Base-by-base conservation (phyloP, 2,113 vertebrate genomes). In the Scomber japonicus region DNA sequence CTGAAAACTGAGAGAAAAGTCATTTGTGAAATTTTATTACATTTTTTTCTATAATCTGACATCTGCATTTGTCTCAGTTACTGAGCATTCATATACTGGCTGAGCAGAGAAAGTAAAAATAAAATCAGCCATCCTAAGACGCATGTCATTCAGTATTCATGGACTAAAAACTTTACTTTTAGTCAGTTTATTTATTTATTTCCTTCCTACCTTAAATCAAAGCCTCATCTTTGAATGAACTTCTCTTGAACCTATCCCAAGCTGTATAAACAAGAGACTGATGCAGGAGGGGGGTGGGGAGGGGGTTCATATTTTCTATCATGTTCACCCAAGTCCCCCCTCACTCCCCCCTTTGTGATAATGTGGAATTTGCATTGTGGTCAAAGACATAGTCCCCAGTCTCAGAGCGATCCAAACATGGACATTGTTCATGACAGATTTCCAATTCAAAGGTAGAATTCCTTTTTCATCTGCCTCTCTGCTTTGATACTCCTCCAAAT, bases 401-500 rank as follows among this genome's bases (percentile, higher is more conserved):
- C 80, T 76, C 57, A 9, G 59, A 66, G 49, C 69, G 24, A 75
- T 82, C 46, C 53, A 50, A 79, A 84, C 44, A 11, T 70, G 71
- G 65, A 73, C 85, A 84, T 71, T 79, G 80, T 89, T 86, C 70
- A 50, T n/a, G 44, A 89, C 10, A 27, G 55, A 81, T 85, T 84
- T 88, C 59, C 75, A 79, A 84, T 61, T 84, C 66, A 87, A 86
- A 80, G 60, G 61, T 73, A 64, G 45, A 84, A 55, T 89, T 82
- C 56, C 62, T 85, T 62, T 82, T 89, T 80, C 59, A 80, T 86
- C 69, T 64, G 14, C 61, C 64, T 60, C 63, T 4, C 24, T 57
- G 74, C 81, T 87, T 87, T 90, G 81, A 88, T 82, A 72, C 70
- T 62, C 53, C 63, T 88, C 82, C 84, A 87, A 86, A 81, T 80